Evolutionary conservation across 2,797 vertebrate species (phyloP).

Genomic region (Darevskia mixta): DNA sequence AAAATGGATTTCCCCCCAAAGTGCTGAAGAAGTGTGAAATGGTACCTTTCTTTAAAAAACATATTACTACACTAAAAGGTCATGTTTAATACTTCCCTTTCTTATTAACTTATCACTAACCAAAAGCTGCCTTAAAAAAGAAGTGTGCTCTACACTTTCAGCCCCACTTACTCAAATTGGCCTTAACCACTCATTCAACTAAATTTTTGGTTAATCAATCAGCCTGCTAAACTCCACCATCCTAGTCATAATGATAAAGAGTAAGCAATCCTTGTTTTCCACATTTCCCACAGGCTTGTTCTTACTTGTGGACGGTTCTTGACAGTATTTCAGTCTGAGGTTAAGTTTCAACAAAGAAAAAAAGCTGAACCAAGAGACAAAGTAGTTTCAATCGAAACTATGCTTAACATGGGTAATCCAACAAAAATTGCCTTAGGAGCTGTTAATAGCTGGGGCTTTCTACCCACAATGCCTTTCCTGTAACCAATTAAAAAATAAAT

Average conservation of each 20-base stretch:
- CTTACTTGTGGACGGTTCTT: neutral
- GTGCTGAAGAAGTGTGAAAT: neutral
- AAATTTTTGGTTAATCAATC: neutral
- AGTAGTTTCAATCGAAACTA: conserved; percentile 62
- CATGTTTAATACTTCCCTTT: neutral
- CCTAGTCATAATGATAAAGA: neutral
- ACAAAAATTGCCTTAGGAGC: neutral
- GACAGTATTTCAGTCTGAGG: neutral
- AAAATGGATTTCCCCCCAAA: neutral
- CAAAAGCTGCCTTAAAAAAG: neutral
- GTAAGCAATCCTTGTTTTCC: conserved; percentile 39
- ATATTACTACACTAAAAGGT: neutral
- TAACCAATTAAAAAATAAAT: neutral
- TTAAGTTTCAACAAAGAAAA: neutral
- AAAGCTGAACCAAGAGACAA: conserved; percentile 16
- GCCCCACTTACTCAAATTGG: neutral
- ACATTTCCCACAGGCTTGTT: conserved; percentile 39
- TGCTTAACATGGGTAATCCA: conserved; percentile 19
- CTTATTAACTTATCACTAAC: neutral
- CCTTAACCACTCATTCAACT: neutral
- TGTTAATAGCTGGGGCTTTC: neutral
- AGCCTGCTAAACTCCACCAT: neutral
- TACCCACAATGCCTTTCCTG: neutral
- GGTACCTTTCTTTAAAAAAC: neutral
- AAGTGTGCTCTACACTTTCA: neutral